Conservation (phyloP, 2,888 invertebrate genomes). For the Clivina fossor region DNA sequence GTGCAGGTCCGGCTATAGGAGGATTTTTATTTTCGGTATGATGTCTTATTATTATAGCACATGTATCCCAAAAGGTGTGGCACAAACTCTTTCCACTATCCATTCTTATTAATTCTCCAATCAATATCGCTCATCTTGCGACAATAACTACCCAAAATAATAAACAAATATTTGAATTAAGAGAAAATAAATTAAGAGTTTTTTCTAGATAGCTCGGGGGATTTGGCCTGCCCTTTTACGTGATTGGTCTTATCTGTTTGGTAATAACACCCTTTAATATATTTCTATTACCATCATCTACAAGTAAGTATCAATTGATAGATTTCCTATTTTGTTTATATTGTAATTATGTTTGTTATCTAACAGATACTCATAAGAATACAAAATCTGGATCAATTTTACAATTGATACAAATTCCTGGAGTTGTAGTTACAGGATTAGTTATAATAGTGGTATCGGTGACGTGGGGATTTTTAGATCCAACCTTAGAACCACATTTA, state of each 20-base stretch:
- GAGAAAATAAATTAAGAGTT: conserved; percentile 5
- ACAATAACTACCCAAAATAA: no score
- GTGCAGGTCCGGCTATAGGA: conserved; percentile 77
- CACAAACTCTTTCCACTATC: no score
- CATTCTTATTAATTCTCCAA: no score
- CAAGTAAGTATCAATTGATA: conserved; percentile 53
- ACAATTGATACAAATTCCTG: conserved; percentile 66
- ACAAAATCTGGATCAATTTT: conserved; percentile 61
- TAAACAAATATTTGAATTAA: no score
- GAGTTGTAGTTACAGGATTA: conserved; percentile 68
- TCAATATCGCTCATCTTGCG: no score
- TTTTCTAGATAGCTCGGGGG: conserved; percentile 73
- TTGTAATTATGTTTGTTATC: conserved; percentile 4
- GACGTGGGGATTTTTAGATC: conserved; percentile 76
- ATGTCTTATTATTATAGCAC: no score
- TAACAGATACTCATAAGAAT: conserved; percentile 55
- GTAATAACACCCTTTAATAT: conserved; percentile 66
- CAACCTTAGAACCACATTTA: conserved; percentile 74
- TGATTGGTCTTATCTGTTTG: conserved; percentile 69
- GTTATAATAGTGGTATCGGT: conserved; percentile 72
- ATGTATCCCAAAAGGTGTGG: no score
- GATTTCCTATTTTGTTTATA: background rate
- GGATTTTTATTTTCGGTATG: conserved; percentile 74
- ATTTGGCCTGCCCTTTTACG: conserved; percentile 75
- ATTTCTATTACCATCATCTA: conserved; percentile 62